A percentile compares a stretch with the other conserved stretches of the same genome.
Conservation (phyloP, 1,140 invertebrate species). For the Procambarus clarkii region DNA sequence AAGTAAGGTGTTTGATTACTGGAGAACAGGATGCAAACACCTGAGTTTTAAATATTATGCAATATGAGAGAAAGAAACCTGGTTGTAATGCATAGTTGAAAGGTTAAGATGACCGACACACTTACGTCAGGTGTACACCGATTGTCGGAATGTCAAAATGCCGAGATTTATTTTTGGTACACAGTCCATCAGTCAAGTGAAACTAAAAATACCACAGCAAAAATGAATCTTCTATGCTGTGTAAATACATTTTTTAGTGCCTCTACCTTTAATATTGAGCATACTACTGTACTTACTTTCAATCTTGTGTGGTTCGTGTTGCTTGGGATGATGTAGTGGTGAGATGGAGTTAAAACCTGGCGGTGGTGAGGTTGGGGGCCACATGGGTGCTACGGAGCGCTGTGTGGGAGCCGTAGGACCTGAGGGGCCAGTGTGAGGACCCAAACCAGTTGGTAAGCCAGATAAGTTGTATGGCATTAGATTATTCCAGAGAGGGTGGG, state of each 20-base stretch:
- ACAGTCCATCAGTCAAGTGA: no score
- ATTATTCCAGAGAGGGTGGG: constrained; percentile 61
- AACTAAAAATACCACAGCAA: no score
- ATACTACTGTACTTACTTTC: constrained; percentile 60
- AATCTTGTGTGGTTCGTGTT: constrained; percentile 70
- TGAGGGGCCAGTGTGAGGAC: constrained; percentile 65
- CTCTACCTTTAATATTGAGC: neutral
- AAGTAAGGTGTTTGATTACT: no score
- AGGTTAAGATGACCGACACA: no score
- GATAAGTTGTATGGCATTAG: constrained; percentile 39
- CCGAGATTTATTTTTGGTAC: no score
- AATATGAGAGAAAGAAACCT: no score
- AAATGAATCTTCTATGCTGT: neutral
- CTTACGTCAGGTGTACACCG: no score
- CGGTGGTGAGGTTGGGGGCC: constrained; percentile 72
- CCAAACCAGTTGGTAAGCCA: constrained; percentile 67
- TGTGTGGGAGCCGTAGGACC: constrained; percentile 63
- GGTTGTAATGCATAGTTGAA: no score
- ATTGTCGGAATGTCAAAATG: no score
- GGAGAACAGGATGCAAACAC: no score
- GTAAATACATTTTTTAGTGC: neutral
- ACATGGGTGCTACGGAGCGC: constrained; percentile 67
- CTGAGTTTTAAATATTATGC: no score
- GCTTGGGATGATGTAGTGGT: constrained; percentile 70
- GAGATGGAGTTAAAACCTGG: constrained; percentile 71